A percentile compares a stretch with the other conserved stretches of the same genome.
Evolutionary conservation across 2,797 vertebrate species (phyloP).

Genomic region (Scyliorhinus canicula): DNA sequence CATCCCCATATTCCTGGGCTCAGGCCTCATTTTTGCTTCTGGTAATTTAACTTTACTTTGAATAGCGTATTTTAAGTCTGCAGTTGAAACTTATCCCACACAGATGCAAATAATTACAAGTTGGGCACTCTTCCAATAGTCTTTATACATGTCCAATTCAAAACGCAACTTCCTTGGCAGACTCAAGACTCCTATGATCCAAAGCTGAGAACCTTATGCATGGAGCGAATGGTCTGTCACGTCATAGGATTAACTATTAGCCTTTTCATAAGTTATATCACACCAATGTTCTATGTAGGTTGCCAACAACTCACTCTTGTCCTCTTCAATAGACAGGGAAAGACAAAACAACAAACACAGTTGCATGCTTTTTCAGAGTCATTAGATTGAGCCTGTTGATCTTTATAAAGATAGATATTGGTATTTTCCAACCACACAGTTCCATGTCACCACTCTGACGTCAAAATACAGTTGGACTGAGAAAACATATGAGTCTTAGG

Average conservation of each 20-base stretch:
- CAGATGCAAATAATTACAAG: constrained; percentile 13
- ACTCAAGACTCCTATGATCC: not conserved
- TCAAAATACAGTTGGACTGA: not conserved
- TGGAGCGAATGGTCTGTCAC: not conserved
- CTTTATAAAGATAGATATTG: not conserved
- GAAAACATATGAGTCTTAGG: not conserved
- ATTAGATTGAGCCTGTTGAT: not conserved
- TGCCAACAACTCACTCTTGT: not conserved
- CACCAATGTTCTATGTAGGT: not conserved
- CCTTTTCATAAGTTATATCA: not conserved
- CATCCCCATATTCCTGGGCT: not conserved
- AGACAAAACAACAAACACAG: not conserved
- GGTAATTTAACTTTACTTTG: constrained; percentile 8
- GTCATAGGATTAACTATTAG: not conserved
- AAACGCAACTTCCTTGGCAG: not conserved
- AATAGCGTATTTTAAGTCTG: not conserved
- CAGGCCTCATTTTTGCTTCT: not conserved
- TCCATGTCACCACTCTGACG: not conserved
- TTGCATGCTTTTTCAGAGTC: not conserved
- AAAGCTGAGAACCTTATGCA: not conserved
- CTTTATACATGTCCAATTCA: not conserved
- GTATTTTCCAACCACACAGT: too few relatives aligned
- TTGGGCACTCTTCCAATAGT: not conserved
- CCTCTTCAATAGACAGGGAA: not conserved
- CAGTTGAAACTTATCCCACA: not conserved